Conservation (phyloP, 2,888 invertebrate genomes). For the Sceliomorpha sp. region DNA sequence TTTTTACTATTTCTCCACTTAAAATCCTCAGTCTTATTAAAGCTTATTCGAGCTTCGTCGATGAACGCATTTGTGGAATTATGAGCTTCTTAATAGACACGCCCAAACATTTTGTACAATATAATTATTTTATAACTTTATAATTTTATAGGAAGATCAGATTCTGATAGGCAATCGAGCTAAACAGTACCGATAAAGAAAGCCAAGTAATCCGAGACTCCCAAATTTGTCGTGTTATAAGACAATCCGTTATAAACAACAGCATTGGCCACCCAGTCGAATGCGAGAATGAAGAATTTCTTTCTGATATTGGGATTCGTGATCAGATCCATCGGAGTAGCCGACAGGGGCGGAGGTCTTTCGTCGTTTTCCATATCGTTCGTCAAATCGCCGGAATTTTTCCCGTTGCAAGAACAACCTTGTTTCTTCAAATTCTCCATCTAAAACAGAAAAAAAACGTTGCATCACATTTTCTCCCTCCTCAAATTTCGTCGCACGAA, state of each 20-base stretch:
- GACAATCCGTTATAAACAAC: conserved; percentile 86
- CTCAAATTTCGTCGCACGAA: neutral
- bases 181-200: conserved; percentile 86
- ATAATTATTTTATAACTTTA: too few species aligned
- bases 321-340: conserved; percentile 84
- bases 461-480: too few species aligned
- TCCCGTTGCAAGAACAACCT: conserved; percentile 75
- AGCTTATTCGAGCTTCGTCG: too few species aligned
- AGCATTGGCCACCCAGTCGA: conserved; percentile 86
- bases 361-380: conserved; percentile 66
- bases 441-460: too few species aligned
- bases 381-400: conserved; percentile 67
- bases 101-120: too few species aligned
- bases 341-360: conserved; percentile 78
- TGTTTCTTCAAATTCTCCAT: conserved; percentile 74
- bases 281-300: conserved; percentile 85
- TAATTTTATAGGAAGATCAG: too few species aligned
- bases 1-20: too few species aligned
- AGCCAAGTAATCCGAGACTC: conserved; percentile 85
- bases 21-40: too few species aligned
- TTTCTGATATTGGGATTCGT: conserved; percentile 85
- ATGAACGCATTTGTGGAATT: too few species aligned
- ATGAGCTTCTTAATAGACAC: too few species aligned
- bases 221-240: conserved; percentile 85
- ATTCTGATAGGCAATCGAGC: too few species aligned